Conservation (phyloP, 2,797 vertebrate species). For the Petrocephalus schoutedeni region DNA sequence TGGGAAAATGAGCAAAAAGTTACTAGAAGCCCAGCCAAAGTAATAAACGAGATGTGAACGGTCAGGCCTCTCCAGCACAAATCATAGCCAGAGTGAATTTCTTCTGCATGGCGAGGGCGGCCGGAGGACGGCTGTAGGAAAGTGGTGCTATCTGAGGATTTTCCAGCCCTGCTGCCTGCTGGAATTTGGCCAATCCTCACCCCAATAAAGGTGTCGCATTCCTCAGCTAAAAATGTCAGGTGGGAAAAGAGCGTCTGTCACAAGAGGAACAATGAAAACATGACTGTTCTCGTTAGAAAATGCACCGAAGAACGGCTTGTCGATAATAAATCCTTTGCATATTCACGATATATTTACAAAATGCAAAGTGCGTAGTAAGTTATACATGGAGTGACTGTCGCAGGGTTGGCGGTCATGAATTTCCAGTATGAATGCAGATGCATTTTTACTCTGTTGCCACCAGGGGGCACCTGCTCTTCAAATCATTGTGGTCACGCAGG, state of each 20-base stretch:
- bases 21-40: no score
- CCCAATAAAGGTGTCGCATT: not conserved
- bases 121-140: not conserved
- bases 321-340: not conserved
- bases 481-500: slow-evolving; percentile 54
- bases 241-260: not conserved
- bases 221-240: not conserved
- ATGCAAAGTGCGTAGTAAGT: not conserved
- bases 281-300: not conserved
- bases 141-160: not conserved
- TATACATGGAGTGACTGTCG: not conserved
- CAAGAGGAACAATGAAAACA: not conserved
- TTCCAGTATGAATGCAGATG: not conserved
- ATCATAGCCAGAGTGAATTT: not conserved
- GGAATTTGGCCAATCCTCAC: not conserved
- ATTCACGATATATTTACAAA: not conserved
- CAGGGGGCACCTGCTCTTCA: slow-evolving; percentile 51
- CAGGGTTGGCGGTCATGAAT: slow-evolving; percentile 1
- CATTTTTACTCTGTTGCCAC: slow-evolving; percentile 46
- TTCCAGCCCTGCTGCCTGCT: not conserved
- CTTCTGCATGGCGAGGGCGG: not conserved
- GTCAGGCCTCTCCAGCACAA: not conserved
- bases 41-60: not conserved
- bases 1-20: not conserved
- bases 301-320: not conserved